These are phyloP conservation scores for Gymnogyps californianus DNA, from an alignment of 2,113 vertebrate species.

Conservation along the genomic window DNA sequence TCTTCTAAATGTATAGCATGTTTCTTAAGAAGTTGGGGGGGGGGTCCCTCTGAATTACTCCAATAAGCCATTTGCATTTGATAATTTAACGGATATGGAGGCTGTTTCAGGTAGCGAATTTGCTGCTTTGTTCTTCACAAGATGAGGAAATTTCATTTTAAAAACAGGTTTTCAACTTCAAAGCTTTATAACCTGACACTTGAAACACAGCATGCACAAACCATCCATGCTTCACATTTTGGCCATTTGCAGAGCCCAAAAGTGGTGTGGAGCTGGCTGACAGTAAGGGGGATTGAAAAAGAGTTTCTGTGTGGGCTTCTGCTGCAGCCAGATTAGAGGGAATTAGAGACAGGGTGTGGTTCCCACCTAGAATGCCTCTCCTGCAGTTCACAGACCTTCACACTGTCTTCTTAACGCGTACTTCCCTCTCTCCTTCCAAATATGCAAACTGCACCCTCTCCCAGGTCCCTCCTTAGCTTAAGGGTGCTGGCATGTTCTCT, in stretches of 20 bases:
- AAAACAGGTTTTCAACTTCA: constrained; percentile 20
- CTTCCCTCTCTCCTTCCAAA: constrained; percentile 47
- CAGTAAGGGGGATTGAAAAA: neutral
- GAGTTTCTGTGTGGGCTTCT: constrained; percentile 37
- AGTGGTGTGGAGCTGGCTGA: neutral
- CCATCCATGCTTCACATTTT: neutral
- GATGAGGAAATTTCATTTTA: neutral
- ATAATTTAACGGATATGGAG: neutral
- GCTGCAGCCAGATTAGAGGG: constrained; percentile 39
- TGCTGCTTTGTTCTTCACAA: neutral
- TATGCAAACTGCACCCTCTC: constrained; percentile 51
- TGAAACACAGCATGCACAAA: neutral
- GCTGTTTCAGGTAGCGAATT: constrained; percentile 1
- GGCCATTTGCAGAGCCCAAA: neutral
- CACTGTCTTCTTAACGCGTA: neutral
- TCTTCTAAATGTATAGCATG: neutral
- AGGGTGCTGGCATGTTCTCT: constrained; percentile 50
- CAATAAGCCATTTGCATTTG: neutral
- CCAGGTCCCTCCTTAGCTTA: constrained; percentile 61
- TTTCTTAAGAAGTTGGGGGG: neutral
- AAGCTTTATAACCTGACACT: neutral
- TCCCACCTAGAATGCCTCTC: constrained; percentile 53
- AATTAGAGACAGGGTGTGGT: constrained; percentile 32
- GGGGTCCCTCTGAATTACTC: neutral
- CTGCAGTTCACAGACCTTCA: constrained; percentile 52